These are phyloP conservation scores for Lagria hirta DNA, from an alignment of 2,888 invertebrate genomes.

Conservation along the genomic window DNA sequence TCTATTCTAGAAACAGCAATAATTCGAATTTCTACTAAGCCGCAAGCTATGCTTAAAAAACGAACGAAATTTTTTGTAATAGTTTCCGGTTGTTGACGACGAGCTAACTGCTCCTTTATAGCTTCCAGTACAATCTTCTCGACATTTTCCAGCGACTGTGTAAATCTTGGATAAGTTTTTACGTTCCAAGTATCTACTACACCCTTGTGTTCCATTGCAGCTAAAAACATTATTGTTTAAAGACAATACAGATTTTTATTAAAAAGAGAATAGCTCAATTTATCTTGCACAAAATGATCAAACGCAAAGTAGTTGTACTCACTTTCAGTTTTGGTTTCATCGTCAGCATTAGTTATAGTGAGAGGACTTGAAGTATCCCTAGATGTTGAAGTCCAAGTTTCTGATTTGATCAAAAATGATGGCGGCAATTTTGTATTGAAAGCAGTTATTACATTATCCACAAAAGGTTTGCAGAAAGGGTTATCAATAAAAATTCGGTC, in stretches of 20 bases:
- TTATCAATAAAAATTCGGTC: slow-evolving; percentile 95
- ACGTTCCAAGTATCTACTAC: slow-evolving; percentile 55
- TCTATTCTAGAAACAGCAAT: slow-evolving; percentile 81
- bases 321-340: slow-evolving; percentile 56
- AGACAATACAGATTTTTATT: not conserved
- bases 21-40: slow-evolving; percentile 81
- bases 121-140: slow-evolving; percentile 83
- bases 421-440: slow-evolving; percentile 80
- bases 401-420: slow-evolving; percentile 66
- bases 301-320: slow-evolving; percentile 17
- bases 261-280: not conserved
- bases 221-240: slow-evolving; percentile 35
- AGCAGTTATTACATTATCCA: slow-evolving; percentile 86
- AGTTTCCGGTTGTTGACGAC: slow-evolving; percentile 82
- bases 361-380: slow-evolving; percentile 53
- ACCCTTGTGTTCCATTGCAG: slow-evolving; percentile 51
- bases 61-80: slow-evolving; percentile 87
- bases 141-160: slow-evolving; percentile 65
- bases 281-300: not conserved
- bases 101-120: slow-evolving; percentile 82
- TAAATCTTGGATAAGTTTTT: slow-evolving; percentile 60
- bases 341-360: slow-evolving; percentile 59
- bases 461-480: slow-evolving; percentile 85
- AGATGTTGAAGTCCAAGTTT: slow-evolving; percentile 59
- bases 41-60: slow-evolving; percentile 81